phyloP scores from a whole-genome alignment of 2,888 invertebrate genomes.

The Tetrapedia diversipes region DNA sequence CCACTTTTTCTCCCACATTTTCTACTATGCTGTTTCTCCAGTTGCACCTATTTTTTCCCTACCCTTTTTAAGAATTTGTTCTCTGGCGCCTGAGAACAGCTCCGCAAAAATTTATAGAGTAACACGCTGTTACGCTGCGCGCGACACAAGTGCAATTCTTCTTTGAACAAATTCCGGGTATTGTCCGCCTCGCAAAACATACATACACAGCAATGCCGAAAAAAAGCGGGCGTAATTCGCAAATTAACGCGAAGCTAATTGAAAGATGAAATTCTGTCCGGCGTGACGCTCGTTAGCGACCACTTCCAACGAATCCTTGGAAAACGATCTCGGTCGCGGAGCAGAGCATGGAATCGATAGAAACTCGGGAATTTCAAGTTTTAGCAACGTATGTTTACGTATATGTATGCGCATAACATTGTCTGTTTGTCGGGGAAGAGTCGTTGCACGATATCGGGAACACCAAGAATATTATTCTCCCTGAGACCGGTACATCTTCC shows the following conservation, averaged over 20 bases:
- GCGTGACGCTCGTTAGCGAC: not conserved
- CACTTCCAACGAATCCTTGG: not conserved
- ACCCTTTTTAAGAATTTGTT: too few species aligned
- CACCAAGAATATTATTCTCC: not conserved
- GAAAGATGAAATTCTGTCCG: conserved; percentile 21
- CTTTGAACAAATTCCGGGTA: too few species aligned
- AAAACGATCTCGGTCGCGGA: conserved; percentile 24
- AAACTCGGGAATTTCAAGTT: not conserved
- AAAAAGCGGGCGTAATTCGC: conserved; percentile 22
- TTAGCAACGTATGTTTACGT: conserved; percentile 7
- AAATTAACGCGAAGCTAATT: conserved; percentile 26
- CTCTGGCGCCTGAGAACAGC: too few species aligned
- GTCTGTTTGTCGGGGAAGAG: not conserved
- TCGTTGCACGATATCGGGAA: conserved; percentile 7
- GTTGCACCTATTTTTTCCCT: too few species aligned
- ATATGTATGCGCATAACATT: conserved; percentile 1
- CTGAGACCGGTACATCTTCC: conserved; percentile 7
- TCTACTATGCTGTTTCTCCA: too few species aligned
- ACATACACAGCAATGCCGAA: too few species aligned
- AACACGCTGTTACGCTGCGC: too few species aligned
- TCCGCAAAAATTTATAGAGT: too few species aligned
- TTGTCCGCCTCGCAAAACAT: too few species aligned
- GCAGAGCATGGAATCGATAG: not conserved
- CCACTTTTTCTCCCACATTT: too few species aligned
- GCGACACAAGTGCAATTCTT: too few species aligned